Conservation (phyloP, 2,797 vertebrate species). For the Lateolabrax maculatus region DNA sequence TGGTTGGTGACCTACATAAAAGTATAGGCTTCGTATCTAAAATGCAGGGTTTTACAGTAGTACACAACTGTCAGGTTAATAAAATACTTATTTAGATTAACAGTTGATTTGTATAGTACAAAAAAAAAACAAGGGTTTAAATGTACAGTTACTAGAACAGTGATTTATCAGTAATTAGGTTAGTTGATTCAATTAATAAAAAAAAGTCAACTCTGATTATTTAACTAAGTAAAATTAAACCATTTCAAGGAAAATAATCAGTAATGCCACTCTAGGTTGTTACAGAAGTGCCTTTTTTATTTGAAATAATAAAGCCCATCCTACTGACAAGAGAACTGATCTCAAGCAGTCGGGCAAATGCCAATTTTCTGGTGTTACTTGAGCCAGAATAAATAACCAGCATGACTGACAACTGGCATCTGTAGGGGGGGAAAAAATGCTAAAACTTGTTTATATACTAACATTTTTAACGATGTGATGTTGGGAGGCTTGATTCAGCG, state of each 20-base stretch:
- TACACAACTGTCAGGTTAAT: not conserved
- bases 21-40: not conserved
- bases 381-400: not conserved
- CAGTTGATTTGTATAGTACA: not conserved
- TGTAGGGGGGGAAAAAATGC: not conserved
- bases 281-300: not conserved
- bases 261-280: not conserved
- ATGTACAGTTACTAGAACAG: not conserved
- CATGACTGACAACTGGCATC: not conserved
- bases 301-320: too few species aligned
- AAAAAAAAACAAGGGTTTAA: not conserved
- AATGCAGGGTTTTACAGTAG: not conserved
- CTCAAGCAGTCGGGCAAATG: not conserved
- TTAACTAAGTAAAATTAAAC: not conserved
- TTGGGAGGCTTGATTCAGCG: not conserved
- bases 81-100: not conserved
- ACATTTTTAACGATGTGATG: not conserved
- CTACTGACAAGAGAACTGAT: not conserved
- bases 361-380: not conserved
- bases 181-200: too few species aligned
- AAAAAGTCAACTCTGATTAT: too few species aligned
- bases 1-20: constrained; percentile 47
- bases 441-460: not conserved
- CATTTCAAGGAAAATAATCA: not conserved
- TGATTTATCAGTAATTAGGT: not conserved